These are phyloP conservation scores for Zonitis immaculata DNA, from an alignment of 2,888 invertebrate species.

Conservation along the genomic window DNA sequence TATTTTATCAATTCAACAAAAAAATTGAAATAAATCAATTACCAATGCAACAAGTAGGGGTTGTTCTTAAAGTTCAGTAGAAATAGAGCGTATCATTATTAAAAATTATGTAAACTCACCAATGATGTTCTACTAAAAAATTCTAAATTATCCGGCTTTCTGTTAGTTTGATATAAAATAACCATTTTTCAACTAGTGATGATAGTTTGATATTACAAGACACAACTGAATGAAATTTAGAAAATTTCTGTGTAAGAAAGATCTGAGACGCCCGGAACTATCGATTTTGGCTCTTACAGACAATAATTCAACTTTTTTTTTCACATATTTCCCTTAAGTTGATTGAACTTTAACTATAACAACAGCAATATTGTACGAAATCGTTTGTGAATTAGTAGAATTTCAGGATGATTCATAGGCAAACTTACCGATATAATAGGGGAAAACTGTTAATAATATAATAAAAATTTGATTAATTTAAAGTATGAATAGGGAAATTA, in stretches of 20 bases:
- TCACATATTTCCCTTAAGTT: not conserved
- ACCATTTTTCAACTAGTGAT: not conserved
- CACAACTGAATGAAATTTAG: not conserved
- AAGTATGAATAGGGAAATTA: no score
- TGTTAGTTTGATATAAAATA: not conserved
- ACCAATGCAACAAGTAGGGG: conserved; percentile 1
- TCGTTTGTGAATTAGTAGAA: not conserved
- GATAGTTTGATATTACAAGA: not conserved
- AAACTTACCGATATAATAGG: not conserved
- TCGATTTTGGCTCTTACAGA: conserved; percentile 1
- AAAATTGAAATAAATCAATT: not conserved
- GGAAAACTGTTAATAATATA: not conserved
- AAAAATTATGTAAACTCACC: not conserved
- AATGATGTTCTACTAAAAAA: not conserved
- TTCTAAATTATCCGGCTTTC: not conserved
- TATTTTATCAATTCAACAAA: no score
- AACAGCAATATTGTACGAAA: not conserved
- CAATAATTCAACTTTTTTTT: not conserved
- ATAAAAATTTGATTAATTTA: no score
- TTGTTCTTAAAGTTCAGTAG: conserved; percentile 6
- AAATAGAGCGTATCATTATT: not conserved
- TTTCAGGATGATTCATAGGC: not conserved
- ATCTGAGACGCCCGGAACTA: conserved; percentile 7
- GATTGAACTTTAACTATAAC: not conserved
- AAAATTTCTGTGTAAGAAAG: not conserved